Evolutionary conservation across 2,797 vertebrate genomes (phyloP), one percentile per base, ranked within the genome.

Genomic region (Psittacula derbiana): DNA sequence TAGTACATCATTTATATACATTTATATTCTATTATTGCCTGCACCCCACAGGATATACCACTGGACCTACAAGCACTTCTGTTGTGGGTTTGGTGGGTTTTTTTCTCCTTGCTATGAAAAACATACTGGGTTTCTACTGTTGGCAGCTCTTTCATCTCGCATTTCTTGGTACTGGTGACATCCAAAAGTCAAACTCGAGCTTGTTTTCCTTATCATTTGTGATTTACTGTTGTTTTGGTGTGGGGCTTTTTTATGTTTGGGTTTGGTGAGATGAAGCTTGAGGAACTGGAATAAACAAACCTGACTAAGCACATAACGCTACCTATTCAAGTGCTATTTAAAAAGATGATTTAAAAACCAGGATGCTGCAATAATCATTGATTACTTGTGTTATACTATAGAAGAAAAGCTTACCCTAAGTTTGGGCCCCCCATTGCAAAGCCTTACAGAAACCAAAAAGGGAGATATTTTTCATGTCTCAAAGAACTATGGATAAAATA

Each of bases 401-500:
- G 64, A 95, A 82, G 33, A 96, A 85, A 92, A 61, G 52, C 27
- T 73, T 64, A 66, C n/a, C 38, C 17, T 38, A 57, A 7, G 5
- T 25, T 74, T 61, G n/a, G 16, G 27, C 4, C 44, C 12, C 41
- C 52, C 9, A 5, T 6, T 61, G 40, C 40, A 92, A 76, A 86
- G 38, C 16, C 33, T 38, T 0, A 0, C 21, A 80, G 66, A 84
- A 89, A 84, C 36, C 20, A 73, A 75, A 81, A 64, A 24, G 12
- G 36, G 16, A 89, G 28, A 89, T 36, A 18, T 24, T 80, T 72
- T 93, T 79, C 41, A 78, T 40, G 79, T 85, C 79, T 93, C 40
- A 40, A 86, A 90, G 72, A 95, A 47, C 58, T 71, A 58, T 8
- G 53, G 78, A 91, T 86, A 86, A 96, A 95, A 88, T 64, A 91